These are phyloP conservation scores for Gymnobelideus leadbeateri DNA, from an alignment of 2,113 vertebrate genomes.

Conservation along the genomic window DNA sequence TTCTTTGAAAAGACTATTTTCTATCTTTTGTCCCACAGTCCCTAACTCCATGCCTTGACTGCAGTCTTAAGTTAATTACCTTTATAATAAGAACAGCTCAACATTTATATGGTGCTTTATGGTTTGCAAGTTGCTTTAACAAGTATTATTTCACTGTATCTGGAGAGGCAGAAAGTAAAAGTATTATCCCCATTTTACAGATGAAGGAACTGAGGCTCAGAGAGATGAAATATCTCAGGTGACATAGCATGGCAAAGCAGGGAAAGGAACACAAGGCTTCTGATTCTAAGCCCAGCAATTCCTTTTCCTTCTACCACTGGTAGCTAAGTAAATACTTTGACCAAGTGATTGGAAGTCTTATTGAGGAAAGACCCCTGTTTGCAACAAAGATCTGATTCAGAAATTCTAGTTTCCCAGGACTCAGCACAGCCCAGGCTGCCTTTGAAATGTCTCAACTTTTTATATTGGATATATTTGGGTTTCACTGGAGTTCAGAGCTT, in stretches of 20 bases:
- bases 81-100: neutral
- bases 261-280: neutral
- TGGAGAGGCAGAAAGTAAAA: neutral
- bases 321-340: neutral
- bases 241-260: neutral
- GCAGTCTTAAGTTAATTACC: neutral
- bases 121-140: neutral
- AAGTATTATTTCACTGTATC: neutral
- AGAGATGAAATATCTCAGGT: neutral
- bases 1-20: neutral
- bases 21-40: neutral
- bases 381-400: constrained; percentile 20
- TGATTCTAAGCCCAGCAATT: neutral
- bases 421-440: neutral
- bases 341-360: neutral
- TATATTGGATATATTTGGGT: neutral
- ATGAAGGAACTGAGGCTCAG: neutral
- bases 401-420: constrained; percentile 22
- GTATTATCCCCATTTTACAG: neutral
- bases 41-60: neutral
- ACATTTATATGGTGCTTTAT: neutral
- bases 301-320: neutral
- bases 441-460: neutral
- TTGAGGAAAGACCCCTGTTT: neutral
- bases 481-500: neutral